Conservation (phyloP, 2,113 vertebrate genomes). For the Bubo bubo region DNA sequence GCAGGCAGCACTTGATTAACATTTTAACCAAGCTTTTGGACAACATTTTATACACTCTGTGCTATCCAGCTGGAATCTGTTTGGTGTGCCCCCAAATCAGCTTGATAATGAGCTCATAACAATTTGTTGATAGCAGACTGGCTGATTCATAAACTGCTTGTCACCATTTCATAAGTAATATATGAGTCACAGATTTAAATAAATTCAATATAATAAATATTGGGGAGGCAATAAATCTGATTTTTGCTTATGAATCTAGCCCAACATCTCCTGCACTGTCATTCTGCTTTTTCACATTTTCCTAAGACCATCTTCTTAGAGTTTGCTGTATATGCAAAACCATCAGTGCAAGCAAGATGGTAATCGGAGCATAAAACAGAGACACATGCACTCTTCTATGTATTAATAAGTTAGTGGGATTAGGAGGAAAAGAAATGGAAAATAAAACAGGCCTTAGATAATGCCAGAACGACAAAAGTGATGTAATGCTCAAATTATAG, state of each 20-base stretch:
- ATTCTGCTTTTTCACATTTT: slow-evolving; percentile 66
- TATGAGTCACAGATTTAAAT: slow-evolving; percentile 59
- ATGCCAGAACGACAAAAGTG: slow-evolving; percentile 62
- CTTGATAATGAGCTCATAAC: slow-evolving; percentile 46
- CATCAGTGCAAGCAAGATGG: slow-evolving; percentile 52
- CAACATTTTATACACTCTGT: slow-evolving; percentile 17
- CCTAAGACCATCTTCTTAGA: slow-evolving; percentile 35
- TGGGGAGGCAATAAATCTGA: slow-evolving; percentile 24
- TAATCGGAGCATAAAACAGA: slow-evolving; percentile 66
- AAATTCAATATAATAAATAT: slow-evolving; percentile 64
- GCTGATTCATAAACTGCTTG: slow-evolving; percentile 58
- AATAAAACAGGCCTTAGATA: slow-evolving; percentile 67
- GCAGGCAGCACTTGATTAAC: not conserved
- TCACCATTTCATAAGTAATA: slow-evolving; percentile 39
- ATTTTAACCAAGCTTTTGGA: slow-evolving; percentile 27
- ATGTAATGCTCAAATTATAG: slow-evolving; percentile 70
- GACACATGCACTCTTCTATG: slow-evolving; percentile 45
- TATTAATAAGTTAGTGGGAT: slow-evolving; percentile 67
- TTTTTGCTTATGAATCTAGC: slow-evolving; percentile 66
- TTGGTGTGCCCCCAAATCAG: slow-evolving; percentile 4
- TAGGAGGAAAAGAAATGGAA: slow-evolving; percentile 31
- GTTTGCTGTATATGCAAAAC: slow-evolving; percentile 71
- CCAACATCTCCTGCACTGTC: slow-evolving; percentile 9
- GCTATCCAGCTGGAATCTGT: slow-evolving; percentile 16
- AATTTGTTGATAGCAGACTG: slow-evolving; percentile 46